Base-by-base conservation (phyloP, 2,888 invertebrate species). In the Argyresthia goedartella region DNA sequence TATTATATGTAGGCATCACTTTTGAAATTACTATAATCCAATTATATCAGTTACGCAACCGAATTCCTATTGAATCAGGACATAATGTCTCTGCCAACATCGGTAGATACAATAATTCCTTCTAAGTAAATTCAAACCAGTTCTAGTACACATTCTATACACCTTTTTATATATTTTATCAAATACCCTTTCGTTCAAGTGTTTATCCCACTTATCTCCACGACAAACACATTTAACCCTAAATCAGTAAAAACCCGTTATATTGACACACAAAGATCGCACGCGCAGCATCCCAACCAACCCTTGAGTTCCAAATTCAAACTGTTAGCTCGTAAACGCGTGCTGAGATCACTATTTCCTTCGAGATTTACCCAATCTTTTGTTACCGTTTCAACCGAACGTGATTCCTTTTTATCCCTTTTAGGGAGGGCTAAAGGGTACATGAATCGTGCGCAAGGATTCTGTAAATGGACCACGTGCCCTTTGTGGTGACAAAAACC, bases 401-500 rank as follows among this genome's bases (percentile, higher is more conserved):
- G 44, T 2, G 36, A 73, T 76, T 76, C 75, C 76, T 73, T 73
- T 54, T 72, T 71, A 77, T 76, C 76, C 77, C 73, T 71, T 74
- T 69, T 57, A 61, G 62, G 71, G 53, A 14, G 36, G 48, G 70
- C 67, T 69, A 77, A 78, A 81, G 79, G 77, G 76, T 76, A 73
- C 65, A 69, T 66, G 76, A 79, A 80, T 79, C 79, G 70, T 78
- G 76, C 77, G 77, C 79, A 78, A 66, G 73, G 82, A 84, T 79
- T 82, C 82, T 81, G 82, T 75, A 67, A 47, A 69, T 64, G 66
- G 69, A 75, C 73, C 82, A 73, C 81, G 81, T 76, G 82, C 71
- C 68, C 61, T 71, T 84, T 82, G 81, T 82, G 60, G 62, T 66
- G 71, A 75, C 71, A 67, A 66, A 62, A 71, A 69, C 67, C 62